Evolutionary conservation across 2,797 vertebrate species (phyloP).

Genomic region (Chrosomus eos): DNA sequence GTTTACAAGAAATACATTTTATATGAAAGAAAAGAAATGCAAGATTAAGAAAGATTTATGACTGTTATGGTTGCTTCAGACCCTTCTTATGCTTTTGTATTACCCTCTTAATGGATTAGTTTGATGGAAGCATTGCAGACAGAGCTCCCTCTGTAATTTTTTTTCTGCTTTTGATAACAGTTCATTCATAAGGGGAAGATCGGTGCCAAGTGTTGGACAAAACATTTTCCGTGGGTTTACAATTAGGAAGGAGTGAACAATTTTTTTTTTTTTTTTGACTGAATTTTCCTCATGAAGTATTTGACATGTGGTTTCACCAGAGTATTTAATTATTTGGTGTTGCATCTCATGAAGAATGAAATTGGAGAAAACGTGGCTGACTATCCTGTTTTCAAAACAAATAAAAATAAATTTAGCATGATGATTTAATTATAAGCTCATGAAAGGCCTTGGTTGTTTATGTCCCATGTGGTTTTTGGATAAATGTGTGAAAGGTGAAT

Average conservation of each 20-base stretch:
- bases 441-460: conserved; percentile 29
- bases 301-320: not conserved
- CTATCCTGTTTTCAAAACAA: not conserved
- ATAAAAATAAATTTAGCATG: not conserved
- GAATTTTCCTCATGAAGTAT: not conserved
- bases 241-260: not conserved
- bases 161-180: conserved; percentile 5
- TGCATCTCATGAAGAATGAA: not conserved
- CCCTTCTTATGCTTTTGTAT: not conserved
- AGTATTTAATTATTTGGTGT: not conserved
- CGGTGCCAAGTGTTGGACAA: conserved; percentile 2
- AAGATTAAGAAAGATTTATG: not conserved
- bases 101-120: not conserved
- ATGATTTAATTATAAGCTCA: conserved; percentile 24
- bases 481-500: conserved; percentile 43
- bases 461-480: conserved; percentile 25
- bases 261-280: not conserved
- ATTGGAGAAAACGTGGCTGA: not conserved
- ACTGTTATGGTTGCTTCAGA: not conserved
- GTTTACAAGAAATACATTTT: not conserved
- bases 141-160: conserved; percentile 1
- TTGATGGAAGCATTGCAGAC: conserved; percentile 2
- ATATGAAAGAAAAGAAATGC: not conserved
- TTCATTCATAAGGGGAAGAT: conserved; percentile 15
- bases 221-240: not conserved